phyloP scores from a whole-genome alignment of 2,797 vertebrate genomes.

The Syngnathus acus region DNA sequence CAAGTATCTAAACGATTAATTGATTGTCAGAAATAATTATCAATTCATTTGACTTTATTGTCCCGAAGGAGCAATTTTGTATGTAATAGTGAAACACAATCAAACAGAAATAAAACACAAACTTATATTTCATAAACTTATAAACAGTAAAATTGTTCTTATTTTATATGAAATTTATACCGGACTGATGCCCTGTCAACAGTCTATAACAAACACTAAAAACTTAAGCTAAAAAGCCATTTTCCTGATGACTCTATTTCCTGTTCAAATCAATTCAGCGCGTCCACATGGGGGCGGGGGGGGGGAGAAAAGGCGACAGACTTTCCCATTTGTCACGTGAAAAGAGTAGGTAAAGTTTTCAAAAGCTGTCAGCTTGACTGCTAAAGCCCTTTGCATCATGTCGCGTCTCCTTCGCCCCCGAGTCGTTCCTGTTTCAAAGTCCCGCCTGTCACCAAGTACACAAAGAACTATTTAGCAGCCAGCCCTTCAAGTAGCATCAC shows the following conservation, averaged over 20 bases:
- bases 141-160: too few species aligned
- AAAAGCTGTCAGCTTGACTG: constrained; percentile 47
- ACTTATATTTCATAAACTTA: too few species aligned
- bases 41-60: too few species aligned
- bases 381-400: constrained; percentile 58
- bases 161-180: too few species aligned
- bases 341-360: constrained; percentile 55
- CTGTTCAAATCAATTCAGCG: background rate
- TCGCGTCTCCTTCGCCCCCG: constrained; percentile 62
- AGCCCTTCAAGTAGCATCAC: constrained; percentile 77
- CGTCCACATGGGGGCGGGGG: too few species aligned
- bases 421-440: constrained; percentile 72
- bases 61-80: too few species aligned
- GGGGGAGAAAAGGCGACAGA: background rate
- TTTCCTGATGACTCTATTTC: background rate
- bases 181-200: too few species aligned
- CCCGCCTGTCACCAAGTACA: constrained; percentile 76
- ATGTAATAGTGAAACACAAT: too few species aligned
- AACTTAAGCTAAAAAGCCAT: background rate
- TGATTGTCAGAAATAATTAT: too few species aligned
- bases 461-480: constrained; percentile 79
- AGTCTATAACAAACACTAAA: background rate
- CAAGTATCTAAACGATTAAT: too few species aligned
- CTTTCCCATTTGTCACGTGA: background rate
- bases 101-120: too few species aligned